phyloP scores from a whole-genome alignment of 2,113 vertebrate species.

The Gymnocephalus cernua region DNA sequence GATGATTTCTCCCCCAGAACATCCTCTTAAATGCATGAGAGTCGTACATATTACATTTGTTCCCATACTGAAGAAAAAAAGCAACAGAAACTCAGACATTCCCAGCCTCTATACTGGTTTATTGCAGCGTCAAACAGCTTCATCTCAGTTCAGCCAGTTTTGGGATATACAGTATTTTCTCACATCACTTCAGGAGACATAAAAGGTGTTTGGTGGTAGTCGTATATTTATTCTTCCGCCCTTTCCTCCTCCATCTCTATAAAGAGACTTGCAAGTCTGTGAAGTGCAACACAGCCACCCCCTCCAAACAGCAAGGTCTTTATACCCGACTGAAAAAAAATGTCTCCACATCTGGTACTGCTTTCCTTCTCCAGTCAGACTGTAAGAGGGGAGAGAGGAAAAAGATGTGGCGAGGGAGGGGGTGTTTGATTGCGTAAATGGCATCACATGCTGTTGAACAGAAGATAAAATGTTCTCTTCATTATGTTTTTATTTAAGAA shows the following conservation, averaged over 20 bases:
- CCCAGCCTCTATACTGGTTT: slow-evolving; percentile 1
- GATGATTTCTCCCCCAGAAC: not conserved
- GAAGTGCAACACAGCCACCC: slow-evolving; percentile 71
- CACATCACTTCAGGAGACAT: slow-evolving; percentile 65
- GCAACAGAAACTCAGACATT: not conserved
- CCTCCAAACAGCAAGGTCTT: slow-evolving; percentile 75
- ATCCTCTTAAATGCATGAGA: not conserved
- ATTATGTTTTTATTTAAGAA: not conserved
- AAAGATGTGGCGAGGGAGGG: slow-evolving; percentile 41
- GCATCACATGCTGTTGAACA: not conserved
- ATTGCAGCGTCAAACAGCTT: slow-evolving; percentile 17
- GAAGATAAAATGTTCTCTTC: not conserved
- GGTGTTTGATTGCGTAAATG: slow-evolving; percentile 48
- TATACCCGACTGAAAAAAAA: slow-evolving; percentile 51
- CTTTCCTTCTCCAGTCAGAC: slow-evolving; percentile 71
- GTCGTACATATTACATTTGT: not conserved
- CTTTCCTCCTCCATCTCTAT: slow-evolving; percentile 67
- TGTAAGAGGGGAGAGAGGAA: slow-evolving; percentile 43
- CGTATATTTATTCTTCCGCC: slow-evolving; percentile 68
- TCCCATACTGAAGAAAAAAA: slow-evolving; percentile 13
- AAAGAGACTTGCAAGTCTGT: slow-evolving; percentile 71
- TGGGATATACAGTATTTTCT: slow-evolving; percentile 55
- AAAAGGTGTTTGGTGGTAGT: slow-evolving; percentile 62
- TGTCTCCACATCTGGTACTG: slow-evolving; percentile 79
- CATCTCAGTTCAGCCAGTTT: slow-evolving; percentile 30